Evolutionary conservation across 2,888 invertebrate genomes (phyloP).

Genomic region (Lampropteryx suffumata): DNA sequence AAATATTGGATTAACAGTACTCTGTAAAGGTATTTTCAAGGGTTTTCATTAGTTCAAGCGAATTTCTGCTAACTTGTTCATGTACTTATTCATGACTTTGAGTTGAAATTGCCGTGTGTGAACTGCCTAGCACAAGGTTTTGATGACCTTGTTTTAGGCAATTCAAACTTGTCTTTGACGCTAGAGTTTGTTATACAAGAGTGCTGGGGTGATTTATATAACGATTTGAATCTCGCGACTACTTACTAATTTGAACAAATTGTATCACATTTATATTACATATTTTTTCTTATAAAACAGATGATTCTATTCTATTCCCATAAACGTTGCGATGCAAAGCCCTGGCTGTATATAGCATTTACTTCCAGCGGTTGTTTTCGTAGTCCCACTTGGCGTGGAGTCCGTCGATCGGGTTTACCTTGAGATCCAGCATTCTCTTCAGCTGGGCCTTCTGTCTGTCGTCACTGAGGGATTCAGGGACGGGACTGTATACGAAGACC

Average conservation of each 20-base stretch:
- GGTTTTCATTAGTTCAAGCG: neutral
- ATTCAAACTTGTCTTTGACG: too few species aligned
- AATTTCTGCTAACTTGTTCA: neutral
- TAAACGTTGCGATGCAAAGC: too few species aligned
- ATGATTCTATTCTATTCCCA: too few species aligned
- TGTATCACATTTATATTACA: too few species aligned
- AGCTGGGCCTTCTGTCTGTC: slow-evolving; percentile 90
- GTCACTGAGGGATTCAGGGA: slow-evolving; percentile 87
- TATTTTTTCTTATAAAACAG: too few species aligned
- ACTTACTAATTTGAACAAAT: too few species aligned
- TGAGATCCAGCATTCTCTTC: slow-evolving; percentile 88
- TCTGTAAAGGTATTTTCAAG: neutral
- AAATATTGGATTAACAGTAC: neutral
- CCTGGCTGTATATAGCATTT: too few species aligned
- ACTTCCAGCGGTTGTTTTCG: slow-evolving; percentile 94
- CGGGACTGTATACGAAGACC: slow-evolving; percentile 80
- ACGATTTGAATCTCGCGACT: too few species aligned
- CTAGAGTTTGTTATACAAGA: too few species aligned
- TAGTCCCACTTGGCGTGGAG: slow-evolving; percentile 94
- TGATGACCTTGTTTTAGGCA: neutral
- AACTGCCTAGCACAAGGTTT: too few species aligned
- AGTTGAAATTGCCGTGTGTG: neutral
- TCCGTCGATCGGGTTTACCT: slow-evolving; percentile 91
- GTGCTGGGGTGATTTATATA: too few species aligned
- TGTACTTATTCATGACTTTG: neutral